Evolutionary conservation across 2,113 vertebrate species (phyloP).

Genomic region (Centropus bengalensis): DNA sequence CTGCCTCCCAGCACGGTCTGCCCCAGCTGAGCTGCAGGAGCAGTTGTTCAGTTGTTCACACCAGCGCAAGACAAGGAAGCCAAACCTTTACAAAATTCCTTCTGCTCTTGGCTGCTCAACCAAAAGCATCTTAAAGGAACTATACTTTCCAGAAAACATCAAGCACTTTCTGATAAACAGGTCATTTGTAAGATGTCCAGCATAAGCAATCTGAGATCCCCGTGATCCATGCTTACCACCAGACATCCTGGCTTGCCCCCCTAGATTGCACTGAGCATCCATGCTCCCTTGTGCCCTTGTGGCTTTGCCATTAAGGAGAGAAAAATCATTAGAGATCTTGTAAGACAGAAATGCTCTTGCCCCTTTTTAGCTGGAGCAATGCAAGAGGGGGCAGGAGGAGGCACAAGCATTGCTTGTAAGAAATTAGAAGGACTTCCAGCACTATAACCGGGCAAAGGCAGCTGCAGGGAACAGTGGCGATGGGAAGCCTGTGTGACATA

Average conservation of each 20-base stretch:
- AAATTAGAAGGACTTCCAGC: neutral
- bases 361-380: neutral
- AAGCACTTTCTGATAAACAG: neutral
- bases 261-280: neutral
- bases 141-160: neutral
- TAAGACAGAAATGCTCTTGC: neutral
- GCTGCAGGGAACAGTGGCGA: neutral
- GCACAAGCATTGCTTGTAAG: neutral
- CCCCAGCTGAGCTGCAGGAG: neutral
- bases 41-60: neutral
- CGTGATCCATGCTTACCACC: neutral
- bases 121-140: neutral
- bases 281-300: neutral
- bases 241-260: neutral
- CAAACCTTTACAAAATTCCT: neutral
- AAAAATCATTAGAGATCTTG: neutral
- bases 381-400: neutral
- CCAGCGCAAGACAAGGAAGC: neutral
- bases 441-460: neutral
- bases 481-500: neutral
- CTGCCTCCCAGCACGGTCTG: accelerated
- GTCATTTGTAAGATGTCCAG: neutral
- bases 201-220: neutral
- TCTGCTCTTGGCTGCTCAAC: neutral
- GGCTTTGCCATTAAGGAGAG: neutral